Conservation (phyloP, 2,797 vertebrate genomes). For the Poecilia picta region DNA sequence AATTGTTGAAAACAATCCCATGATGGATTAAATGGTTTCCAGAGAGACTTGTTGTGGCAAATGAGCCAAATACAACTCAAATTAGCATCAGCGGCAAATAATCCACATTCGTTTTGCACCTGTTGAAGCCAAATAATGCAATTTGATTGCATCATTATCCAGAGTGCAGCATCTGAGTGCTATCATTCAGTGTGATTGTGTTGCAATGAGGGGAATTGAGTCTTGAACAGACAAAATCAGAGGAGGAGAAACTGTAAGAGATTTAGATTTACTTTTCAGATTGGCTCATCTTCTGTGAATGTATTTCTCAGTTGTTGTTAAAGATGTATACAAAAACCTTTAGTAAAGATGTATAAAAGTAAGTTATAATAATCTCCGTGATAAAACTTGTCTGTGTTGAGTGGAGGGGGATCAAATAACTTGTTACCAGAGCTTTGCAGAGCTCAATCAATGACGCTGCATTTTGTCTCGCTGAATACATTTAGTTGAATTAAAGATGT, state of each 20-base stretch:
- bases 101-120: conserved; percentile 63
- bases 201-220: conserved; percentile 58
- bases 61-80: conserved; percentile 65
- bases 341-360: neutral
- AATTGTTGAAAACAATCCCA: conserved; percentile 44
- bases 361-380: neutral
- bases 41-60: conserved; percentile 46
- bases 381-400: neutral
- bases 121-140: conserved; percentile 77
- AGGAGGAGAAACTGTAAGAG: conserved; percentile 45
- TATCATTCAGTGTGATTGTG: conserved; percentile 72
- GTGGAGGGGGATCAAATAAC: neutral
- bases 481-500: neutral
- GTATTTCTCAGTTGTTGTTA: neutral
- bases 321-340: neutral
- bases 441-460: neutral
- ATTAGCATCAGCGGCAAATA: conserved; percentile 63
- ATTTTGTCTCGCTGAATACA: neutral
- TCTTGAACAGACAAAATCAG: conserved; percentile 59
- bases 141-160: conserved; percentile 79
- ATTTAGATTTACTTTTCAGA: conserved; percentile 54
- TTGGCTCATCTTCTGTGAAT: conserved; percentile 30
- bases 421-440: neutral
- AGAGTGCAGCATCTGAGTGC: conserved; percentile 54
- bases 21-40: conserved; percentile 49